Evolutionary conservation across 2,113 vertebrate species (phyloP).

Genomic region (Myotis lucifugus): DNA sequence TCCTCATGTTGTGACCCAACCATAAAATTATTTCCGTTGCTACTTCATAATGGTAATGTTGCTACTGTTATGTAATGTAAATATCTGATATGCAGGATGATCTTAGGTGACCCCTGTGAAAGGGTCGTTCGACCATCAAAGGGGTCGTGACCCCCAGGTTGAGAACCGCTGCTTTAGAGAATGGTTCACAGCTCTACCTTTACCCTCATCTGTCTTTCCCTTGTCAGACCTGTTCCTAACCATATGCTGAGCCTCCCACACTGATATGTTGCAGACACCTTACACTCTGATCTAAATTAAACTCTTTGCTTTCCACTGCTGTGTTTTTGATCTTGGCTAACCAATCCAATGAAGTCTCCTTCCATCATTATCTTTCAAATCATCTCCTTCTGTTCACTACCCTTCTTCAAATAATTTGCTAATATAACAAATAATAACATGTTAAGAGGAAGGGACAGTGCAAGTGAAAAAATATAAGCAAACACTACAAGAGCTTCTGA

Average conservation of each 20-base stretch:
- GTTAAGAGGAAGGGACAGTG: background rate
- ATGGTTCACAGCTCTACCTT: background rate
- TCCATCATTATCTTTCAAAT: constrained; percentile 9
- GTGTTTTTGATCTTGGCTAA: background rate
- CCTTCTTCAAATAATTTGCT: constrained; percentile 20
- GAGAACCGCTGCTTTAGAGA: background rate
- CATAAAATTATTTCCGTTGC: too few relatives aligned
- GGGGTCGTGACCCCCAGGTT: too few relatives aligned
- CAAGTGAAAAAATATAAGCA: background rate
- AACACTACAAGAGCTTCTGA: constrained; percentile 23
- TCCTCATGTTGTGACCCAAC: too few relatives aligned
- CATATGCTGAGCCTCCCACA: background rate
- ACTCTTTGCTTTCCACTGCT: background rate
- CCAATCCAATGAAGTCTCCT: background rate
- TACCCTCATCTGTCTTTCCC: background rate
- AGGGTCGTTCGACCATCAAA: too few relatives aligned
- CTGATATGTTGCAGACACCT: background rate
- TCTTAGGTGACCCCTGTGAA: too few relatives aligned
- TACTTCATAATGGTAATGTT: too few relatives aligned
- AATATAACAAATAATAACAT: constrained; percentile 11
- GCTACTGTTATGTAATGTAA: too few relatives aligned
- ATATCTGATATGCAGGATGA: too few relatives aligned
- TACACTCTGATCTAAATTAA: constrained; percentile 22
- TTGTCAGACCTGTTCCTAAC: background rate
- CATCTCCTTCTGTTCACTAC: background rate